Conservation (phyloP, 23 tunicate genomes). For the Trididemnum miniatum region DNA sequence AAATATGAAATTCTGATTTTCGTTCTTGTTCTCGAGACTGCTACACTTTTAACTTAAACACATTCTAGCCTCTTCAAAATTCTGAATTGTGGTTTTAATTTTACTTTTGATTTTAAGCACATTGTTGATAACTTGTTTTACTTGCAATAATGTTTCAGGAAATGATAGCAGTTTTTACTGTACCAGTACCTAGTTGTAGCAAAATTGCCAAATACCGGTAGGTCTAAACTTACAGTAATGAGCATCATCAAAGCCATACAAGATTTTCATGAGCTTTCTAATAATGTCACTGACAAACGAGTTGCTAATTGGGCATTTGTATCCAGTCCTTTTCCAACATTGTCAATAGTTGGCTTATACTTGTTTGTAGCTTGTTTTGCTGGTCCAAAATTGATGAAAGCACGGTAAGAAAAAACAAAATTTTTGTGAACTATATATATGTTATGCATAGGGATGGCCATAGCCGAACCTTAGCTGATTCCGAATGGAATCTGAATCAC, state of each 20-base stretch:
- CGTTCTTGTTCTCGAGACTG: no score
- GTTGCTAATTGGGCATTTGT: conserved; percentile 50
- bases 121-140: no score
- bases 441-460: not conserved
- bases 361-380: conserved; percentile 8
- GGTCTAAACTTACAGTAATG: no score
- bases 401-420: conserved; percentile 25
- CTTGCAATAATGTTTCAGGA: no score
- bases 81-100: no score
- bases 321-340: conserved; percentile 40
- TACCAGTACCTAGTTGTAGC: no score
- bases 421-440: not conserved
- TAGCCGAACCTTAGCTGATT: not conserved
- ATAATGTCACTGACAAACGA: conserved; percentile 35
- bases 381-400: conserved; percentile 38
- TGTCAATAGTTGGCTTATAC: conserved; percentile 24
- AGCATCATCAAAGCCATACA: not conserved
- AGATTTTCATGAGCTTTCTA: conserved; percentile 22
- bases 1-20: no score
- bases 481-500: not conserved
- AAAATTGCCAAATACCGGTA: no score
- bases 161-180: no score
- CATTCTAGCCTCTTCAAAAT: no score
- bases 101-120: no score
- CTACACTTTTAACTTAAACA: no score